Base-by-base conservation (phyloP, 2,888 invertebrate genomes). In the Ptychoptera albimana region DNA sequence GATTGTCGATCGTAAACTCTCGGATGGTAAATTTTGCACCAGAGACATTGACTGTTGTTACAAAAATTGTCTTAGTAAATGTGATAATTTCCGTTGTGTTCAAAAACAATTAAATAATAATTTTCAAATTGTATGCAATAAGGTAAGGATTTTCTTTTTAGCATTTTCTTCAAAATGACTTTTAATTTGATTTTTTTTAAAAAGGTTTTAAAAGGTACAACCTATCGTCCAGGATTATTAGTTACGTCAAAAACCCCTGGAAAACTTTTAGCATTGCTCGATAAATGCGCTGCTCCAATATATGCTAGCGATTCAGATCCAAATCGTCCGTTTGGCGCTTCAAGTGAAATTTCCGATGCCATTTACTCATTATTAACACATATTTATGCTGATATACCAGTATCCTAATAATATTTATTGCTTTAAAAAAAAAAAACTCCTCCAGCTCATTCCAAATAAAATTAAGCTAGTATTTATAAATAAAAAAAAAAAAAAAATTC, bases 41-140 rank as follows among this genome's bases (percentile, higher is more conserved):
- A 23, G 23, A 23, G 23, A 23, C 7, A 23, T 23, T 23, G 23
- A 23, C 7, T 23, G 23, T 7, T 23, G 23, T 7, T 23, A 23
- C 23, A 23, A 23, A 23, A 23, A 23, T 23, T 23, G 23, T 23
- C 7, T 23, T 5, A 23, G 4, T 23, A 23, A 23, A 7, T 23
- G 23, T 23, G 3, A 23, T 23, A 23, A 23, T 23, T 23, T 5
- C 7, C 23, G 23, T 23, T 42, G 42, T 35, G 16, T 35, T 30
- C 34, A 35, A 16, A 42, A 34, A 23, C 42, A 42, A 23, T 16
- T 42, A n/a, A 42, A 42, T 35, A 42, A 42, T 42, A 42, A 42
- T 42, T 23, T 42, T 16, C 42, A 42, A 30, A 16, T 42, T n/a
- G 13, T 42, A 23, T 42, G 42, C 34, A 23, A 42, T 23, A 34